Evolutionary conservation across 1,140 invertebrate genomes (phyloP).

Genomic region (Lerema accius): DNA sequence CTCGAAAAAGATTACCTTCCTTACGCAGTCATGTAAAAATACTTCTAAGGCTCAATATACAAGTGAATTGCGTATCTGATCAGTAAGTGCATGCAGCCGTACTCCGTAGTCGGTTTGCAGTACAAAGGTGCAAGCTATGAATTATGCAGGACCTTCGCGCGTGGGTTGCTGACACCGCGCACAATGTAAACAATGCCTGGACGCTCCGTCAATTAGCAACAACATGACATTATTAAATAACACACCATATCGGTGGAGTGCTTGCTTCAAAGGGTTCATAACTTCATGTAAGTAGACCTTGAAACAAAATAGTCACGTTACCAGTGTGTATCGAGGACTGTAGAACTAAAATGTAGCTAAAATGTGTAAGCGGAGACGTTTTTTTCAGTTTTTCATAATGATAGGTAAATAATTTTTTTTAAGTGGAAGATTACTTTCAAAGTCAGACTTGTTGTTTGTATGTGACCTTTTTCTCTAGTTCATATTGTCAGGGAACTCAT

Average conservation of each 20-base stretch:
- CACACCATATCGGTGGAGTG: neutral
- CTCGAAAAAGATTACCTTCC: no score
- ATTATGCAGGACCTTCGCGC: conserved; percentile 54
- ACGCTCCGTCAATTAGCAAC: conserved; percentile 28
- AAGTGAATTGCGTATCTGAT: conserved; percentile 10
- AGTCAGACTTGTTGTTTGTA: no score
- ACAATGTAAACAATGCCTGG: conserved; percentile 38
- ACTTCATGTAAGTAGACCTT: neutral
- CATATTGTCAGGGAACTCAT: no score
- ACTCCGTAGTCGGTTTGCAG: conserved; percentile 21
- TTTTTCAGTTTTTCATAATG: no score
- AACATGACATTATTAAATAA: conserved; percentile 31
- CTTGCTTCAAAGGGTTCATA: neutral
- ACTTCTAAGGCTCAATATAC: conserved; percentile 1
- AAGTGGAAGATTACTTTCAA: no score
- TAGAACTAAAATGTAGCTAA: no score
- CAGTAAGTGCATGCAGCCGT: conserved; percentile 22
- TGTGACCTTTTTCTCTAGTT: no score
- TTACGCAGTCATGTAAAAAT: neutral
- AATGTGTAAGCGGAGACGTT: no score
- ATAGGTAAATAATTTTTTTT: no score
- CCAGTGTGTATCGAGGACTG: no score
- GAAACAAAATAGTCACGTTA: conserved; percentile 3
- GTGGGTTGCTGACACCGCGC: conserved; percentile 53
- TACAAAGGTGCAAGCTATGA: conserved; percentile 52